Conservation (phyloP, 2,888 invertebrate genomes). For the Gastracanthus pulcherrimus region DNA sequence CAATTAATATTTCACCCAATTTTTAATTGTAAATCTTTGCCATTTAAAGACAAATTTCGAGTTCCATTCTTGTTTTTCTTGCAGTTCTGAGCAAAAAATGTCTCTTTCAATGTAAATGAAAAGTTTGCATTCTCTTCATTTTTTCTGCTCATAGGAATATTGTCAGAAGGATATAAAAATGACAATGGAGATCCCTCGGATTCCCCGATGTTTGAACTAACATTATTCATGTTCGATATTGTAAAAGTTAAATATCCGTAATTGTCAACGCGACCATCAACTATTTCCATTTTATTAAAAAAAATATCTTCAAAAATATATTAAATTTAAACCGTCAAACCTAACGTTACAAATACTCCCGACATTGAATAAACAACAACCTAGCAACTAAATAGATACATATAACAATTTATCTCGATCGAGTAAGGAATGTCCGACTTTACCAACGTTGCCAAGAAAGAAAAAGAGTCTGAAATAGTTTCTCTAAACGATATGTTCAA, state of each 20-base stretch:
- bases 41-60: slow-evolving; percentile 78
- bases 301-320: neutral
- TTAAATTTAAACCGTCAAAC: neutral
- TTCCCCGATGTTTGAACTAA: neutral
- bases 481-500: slow-evolving; percentile 44
- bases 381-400: slow-evolving; percentile 28
- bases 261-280: slow-evolving; percentile 41
- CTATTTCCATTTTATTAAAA: slow-evolving; percentile 28
- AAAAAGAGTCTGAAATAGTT: neutral
- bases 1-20: slow-evolving; percentile 73
- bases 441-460: neutral
- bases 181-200: neutral
- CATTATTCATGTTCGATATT: neutral
- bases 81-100: slow-evolving; percentile 71
- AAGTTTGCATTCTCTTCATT: neutral
- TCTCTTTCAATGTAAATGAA: slow-evolving; percentile 35
- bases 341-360: neutral
- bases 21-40: slow-evolving; percentile 78
- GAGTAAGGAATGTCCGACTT: neutral
- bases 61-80: slow-evolving; percentile 81
- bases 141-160: neutral
- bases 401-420: neutral
- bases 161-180: neutral
- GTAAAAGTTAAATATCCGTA: slow-evolving; percentile 48
- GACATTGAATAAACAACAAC: slow-evolving; percentile 31